phyloP scores from a whole-genome alignment of 2,113 vertebrate genomes.

The Heterotilapia buettikoferi region DNA sequence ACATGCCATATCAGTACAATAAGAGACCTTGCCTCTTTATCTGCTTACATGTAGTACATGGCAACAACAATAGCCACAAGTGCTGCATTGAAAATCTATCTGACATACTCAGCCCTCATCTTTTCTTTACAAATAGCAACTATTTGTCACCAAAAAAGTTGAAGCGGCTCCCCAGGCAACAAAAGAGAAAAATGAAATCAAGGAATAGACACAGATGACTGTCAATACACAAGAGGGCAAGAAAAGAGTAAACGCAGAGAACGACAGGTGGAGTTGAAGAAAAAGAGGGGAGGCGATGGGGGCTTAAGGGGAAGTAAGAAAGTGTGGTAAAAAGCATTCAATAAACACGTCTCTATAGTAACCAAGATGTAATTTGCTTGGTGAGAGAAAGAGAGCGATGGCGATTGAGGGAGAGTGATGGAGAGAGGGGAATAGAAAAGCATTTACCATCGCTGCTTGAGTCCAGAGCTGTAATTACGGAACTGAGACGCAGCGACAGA shows the following conservation, averaged over 20 bases:
- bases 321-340: conserved; percentile 62
- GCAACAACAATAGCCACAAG: conserved; percentile 24
- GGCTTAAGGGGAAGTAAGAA: conserved; percentile 27
- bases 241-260: conserved; percentile 7
- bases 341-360: conserved; percentile 77
- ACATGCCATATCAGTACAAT: conserved; percentile 19
- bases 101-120: not conserved
- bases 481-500: conserved; percentile 51
- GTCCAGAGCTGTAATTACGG: conserved; percentile 77
- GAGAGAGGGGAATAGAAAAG: conserved; percentile 67
- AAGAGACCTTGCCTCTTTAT: conserved; percentile 26
- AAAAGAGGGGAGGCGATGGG: not conserved
- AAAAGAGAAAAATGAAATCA: conserved; percentile 2
- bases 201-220: not conserved
- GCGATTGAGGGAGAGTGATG: conserved; percentile 51
- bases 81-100: conserved; percentile 33
- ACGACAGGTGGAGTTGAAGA: not conserved
- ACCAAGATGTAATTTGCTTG: conserved; percentile 73
- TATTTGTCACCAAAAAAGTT: conserved; percentile 20
- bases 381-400: conserved; percentile 59
- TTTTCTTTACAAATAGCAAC: conserved; percentile 27
- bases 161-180: not conserved
- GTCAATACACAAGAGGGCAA: not conserved
- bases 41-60: conserved; percentile 19
- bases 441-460: conserved; percentile 78